phyloP scores from a whole-genome alignment of 2,888 invertebrate species.

The Sepiola atlantica region DNA sequence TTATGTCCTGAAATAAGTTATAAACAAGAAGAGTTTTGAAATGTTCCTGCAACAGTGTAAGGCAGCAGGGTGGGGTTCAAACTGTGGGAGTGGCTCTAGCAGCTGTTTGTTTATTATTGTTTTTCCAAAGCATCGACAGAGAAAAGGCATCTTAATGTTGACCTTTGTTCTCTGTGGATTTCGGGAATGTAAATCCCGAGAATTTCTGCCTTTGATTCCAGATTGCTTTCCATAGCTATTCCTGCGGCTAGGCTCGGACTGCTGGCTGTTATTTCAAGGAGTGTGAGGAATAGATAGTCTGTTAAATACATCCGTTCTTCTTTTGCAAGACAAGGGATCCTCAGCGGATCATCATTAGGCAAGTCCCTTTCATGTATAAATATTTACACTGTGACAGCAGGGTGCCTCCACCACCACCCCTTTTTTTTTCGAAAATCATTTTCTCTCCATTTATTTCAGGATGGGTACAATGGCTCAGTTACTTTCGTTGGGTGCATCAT shows the following conservation, averaged over 20 bases:
- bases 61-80: background rate
- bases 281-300: background rate
- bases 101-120: background rate
- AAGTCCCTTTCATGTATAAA: background rate
- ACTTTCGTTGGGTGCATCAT: background rate
- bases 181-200: background rate
- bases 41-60: background rate
- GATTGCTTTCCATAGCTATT: background rate
- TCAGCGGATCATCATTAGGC: background rate
- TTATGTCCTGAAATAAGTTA: background rate
- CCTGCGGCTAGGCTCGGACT: too few relatives aligned
- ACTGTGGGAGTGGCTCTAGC: slow-evolving; percentile 2
- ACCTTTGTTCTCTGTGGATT: background rate
- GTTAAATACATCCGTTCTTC: background rate
- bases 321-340: background rate
- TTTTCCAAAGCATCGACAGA: background rate
- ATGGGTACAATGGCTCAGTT: background rate
- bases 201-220: slow-evolving; percentile 16
- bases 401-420: background rate
- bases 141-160: background rate
- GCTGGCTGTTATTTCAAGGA: background rate
- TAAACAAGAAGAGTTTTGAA: slow-evolving; percentile 21
- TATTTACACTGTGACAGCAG: slow-evolving; percentile 22
- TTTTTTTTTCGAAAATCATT: background rate
- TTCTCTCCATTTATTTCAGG: background rate